Percentiles rank a stretch among this genome's conserved stretches.
Conservation (phyloP, 2,888 invertebrate genomes). For the Megamerina dolium region DNA sequence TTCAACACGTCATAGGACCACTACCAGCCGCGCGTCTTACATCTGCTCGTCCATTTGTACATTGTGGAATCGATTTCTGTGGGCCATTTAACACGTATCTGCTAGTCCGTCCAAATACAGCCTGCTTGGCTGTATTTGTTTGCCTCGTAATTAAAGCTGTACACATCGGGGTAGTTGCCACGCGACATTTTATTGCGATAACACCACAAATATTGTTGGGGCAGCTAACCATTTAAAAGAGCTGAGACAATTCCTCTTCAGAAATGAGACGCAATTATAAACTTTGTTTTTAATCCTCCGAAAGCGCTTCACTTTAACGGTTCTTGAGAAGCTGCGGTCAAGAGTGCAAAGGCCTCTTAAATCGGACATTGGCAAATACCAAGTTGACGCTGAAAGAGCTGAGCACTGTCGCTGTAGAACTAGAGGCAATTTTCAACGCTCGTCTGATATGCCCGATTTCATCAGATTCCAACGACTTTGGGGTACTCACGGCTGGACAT, state of each 20-base stretch:
- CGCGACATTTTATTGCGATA: no score
- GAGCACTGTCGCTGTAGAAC: background rate
- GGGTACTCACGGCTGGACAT: no score
- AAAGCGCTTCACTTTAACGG: background rate
- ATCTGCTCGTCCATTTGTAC: no score
- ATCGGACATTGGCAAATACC: conserved; percentile 1
- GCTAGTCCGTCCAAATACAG: no score
- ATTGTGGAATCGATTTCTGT: background rate
- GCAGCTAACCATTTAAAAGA: conserved; percentile 11
- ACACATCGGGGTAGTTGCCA: no score
- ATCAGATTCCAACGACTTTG: conserved; percentile 2
- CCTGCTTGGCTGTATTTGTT: no score
- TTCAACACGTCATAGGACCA: no score
- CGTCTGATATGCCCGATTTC: no score
- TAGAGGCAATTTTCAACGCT: background rate
- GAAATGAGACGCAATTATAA: background rate
- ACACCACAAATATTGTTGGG: conserved; percentile 15
- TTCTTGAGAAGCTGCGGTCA: background rate
- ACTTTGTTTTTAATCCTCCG: background rate
- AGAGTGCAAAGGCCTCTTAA: no score
- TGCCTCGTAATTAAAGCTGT: no score
- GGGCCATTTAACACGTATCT: no score
- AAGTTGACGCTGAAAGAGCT: background rate
- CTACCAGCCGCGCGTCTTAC: no score
- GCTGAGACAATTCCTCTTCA: conserved; percentile 10